Evolutionary conservation across 2,113 vertebrate genomes (phyloP), one percentile per base, ranked within the genome.

Genomic region (Hymenochirus boettgeri): DNA sequence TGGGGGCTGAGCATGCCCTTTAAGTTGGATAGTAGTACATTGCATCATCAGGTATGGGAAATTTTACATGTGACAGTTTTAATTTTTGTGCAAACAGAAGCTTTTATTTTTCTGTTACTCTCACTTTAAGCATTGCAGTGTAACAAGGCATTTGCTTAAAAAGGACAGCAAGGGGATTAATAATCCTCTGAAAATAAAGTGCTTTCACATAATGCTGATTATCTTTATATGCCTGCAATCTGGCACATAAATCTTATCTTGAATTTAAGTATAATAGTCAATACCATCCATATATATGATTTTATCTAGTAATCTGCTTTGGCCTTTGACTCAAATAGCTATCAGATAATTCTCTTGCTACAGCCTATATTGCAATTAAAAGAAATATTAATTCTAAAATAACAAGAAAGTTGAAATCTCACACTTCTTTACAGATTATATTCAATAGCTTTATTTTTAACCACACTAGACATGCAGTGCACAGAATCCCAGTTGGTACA

Each of bases 241-340:
- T 42, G 39, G 13, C 39, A 42, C 39, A 2, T n/a, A 42, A 42
- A 18, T 42, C 39, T 11, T 29, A 33, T 22, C 12, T 61, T 24
- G 45, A 50, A 35, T 27, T 18, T 35, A 21, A 31, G 27, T 61
- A 46, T n/a, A 35, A 22, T 31, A 61, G 45, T 24, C 27, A 50
- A 35, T 61, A 50, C n/a, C 19, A 15, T 26, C 27, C 21, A 25
- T 50, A 4, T 19, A 21, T 31, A 5, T 26, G 25, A 48, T 46
- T 46, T 10, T 60, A 47, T 61, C 27, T 50, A n/a, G 22, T 46
- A 60, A 46, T 35, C 19, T 22, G 2, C 13, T 17, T 12, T 27
- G 39, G 17, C 39, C 39, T 42, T 6, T 42, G 39, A 42, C 11
- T 6, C n/a, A 5, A 42, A 17, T 2, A 15, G 39, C 39, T 6